Evolutionary conservation across 2,888 invertebrate genomes (phyloP).

Genomic region (Chamaedrilus cognettii): DNA sequence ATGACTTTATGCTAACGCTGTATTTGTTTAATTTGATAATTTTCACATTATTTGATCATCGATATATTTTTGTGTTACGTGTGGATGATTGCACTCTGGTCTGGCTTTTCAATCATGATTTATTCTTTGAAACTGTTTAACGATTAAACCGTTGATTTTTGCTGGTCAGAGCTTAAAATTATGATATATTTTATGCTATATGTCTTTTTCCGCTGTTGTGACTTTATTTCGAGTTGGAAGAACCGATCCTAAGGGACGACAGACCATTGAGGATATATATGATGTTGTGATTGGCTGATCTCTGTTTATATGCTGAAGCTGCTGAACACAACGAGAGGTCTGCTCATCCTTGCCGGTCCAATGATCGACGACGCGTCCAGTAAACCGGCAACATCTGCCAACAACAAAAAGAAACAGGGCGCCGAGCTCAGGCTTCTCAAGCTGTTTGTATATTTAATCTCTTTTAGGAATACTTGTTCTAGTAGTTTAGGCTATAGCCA

Average conservation of each 20-base stretch:
- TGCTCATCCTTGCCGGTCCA: slow-evolving; percentile 73
- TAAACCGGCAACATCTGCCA: slow-evolving; percentile 54
- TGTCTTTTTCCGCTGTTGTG: no score
- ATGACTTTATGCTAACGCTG: no score
- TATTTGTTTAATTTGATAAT: not conserved
- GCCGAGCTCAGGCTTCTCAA: slow-evolving; percentile 44
- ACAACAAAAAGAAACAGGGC: slow-evolving; percentile 10
- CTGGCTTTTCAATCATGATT: no score
- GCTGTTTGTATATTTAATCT: slow-evolving; percentile 48
- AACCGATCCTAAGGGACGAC: not conserved
- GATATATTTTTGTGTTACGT: not conserved
- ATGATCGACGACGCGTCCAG: slow-evolving; percentile 63
- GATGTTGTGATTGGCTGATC: not conserved
- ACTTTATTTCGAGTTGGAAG: no score
- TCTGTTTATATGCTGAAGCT: slow-evolving; percentile 59
- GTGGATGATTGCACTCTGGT: no score
- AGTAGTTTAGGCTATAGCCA: no score
- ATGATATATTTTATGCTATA: no score
- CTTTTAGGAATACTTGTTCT: no score
- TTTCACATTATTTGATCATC: not conserved
- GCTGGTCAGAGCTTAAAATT: no score
- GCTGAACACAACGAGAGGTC: slow-evolving; percentile 75
- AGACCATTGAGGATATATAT: not conserved
- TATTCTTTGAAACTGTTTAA: no score
- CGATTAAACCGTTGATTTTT: no score